phyloP scores from a whole-genome alignment of 2,113 vertebrate species.

The Nycticebus coucang region DNA sequence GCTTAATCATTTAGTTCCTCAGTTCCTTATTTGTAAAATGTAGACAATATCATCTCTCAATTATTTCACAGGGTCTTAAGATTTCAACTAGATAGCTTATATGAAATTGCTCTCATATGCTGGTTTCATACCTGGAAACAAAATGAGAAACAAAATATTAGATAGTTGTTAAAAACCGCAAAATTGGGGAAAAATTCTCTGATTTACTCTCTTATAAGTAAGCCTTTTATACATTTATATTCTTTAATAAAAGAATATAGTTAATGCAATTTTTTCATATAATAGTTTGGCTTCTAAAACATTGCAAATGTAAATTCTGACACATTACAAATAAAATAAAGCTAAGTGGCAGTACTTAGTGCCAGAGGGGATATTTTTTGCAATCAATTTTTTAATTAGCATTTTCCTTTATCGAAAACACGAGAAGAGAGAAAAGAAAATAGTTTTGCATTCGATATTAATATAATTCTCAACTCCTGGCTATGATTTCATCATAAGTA shows the following conservation, averaged over 20 bases:
- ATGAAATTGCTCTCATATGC: slow-evolving; percentile 43
- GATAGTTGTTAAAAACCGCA: slow-evolving; percentile 29
- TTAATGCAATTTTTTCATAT: slow-evolving; percentile 45
- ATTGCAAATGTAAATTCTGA: slow-evolving; percentile 61
- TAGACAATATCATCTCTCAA: slow-evolving; percentile 48
- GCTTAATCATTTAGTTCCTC: slow-evolving; percentile 34
- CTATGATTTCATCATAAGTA: slow-evolving; percentile 68
- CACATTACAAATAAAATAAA: slow-evolving; percentile 60
- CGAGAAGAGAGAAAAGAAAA: slow-evolving; percentile 64
- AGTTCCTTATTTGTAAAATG: slow-evolving; percentile 35
- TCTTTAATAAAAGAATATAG: slow-evolving; percentile 35
- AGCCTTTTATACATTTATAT: background rate
- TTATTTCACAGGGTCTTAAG: slow-evolving; percentile 52
- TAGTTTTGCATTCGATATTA: slow-evolving; percentile 69
- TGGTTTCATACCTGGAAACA: slow-evolving; percentile 34
- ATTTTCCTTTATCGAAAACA: slow-evolving; percentile 73
- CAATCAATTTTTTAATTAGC: slow-evolving; percentile 71
- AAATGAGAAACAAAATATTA: slow-evolving; percentile 42
- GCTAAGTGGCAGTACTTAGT: slow-evolving; percentile 23
- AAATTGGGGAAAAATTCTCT: background rate
- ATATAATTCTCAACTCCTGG: slow-evolving; percentile 66
- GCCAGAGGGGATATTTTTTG: slow-evolving; percentile 56
- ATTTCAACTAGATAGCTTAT: slow-evolving; percentile 47
- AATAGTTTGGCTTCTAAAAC: slow-evolving; percentile 53
- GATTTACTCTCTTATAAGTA: background rate